Evolutionary conservation across 2,797 vertebrate species (phyloP).

Genomic region (Squalus acanthias): DNA sequence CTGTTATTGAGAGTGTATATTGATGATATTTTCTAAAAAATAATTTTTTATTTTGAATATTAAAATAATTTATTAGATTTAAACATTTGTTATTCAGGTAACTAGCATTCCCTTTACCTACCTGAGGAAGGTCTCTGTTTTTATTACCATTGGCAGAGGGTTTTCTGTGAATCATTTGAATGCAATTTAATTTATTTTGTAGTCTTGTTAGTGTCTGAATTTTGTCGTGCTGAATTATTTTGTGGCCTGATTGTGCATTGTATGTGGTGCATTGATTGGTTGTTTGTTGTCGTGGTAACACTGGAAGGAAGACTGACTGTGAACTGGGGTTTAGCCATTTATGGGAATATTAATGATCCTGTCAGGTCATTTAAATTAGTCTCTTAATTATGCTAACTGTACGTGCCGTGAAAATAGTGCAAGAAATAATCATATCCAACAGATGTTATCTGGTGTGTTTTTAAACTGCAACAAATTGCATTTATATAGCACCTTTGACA

Average conservation of each 20-base stretch:
- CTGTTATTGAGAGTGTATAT: neutral
- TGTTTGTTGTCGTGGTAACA: slow-evolving; percentile 15
- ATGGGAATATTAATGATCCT: neutral
- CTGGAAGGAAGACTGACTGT: neutral
- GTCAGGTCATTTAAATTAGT: slow-evolving; percentile 16
- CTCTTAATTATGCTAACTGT: neutral
- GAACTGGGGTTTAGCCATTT: slow-evolving; percentile 17
- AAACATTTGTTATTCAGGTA: neutral
- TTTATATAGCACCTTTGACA: neutral
- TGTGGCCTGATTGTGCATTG: neutral
- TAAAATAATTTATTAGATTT: neutral
- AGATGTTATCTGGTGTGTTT: neutral
- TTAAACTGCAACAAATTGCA: neutral
- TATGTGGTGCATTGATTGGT: neutral
- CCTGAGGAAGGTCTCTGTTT: neutral
- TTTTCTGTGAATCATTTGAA: neutral
- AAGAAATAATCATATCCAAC: neutral
- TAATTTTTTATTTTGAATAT: neutral
- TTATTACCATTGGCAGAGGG: neutral
- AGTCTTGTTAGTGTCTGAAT: neutral
- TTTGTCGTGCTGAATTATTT: neutral
- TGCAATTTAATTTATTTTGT: neutral
- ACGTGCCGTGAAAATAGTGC: neutral
- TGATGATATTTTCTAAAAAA: neutral
- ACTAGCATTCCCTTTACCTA: neutral